Conservation (phyloP, 2,113 vertebrate species). For the Illadopsis cleaveri region DNA sequence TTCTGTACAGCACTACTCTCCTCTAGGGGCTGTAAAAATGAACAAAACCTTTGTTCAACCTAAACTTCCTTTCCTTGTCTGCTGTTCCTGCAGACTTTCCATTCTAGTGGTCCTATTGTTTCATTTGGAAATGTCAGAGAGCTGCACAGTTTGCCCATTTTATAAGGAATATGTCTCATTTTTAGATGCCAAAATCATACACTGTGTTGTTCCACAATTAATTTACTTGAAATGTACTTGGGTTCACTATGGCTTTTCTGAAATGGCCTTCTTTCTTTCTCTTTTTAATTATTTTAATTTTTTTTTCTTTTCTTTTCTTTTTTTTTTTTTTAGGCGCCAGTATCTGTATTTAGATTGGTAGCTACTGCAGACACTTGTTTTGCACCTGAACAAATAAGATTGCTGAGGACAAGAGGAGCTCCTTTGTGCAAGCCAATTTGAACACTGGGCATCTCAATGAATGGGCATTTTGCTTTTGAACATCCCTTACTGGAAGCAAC, state of each 20-base stretch:
- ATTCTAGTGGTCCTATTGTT: constrained; percentile 52
- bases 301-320: neutral
- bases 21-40: constrained; percentile 75
- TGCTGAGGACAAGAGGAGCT: constrained; percentile 2
- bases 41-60: constrained; percentile 74
- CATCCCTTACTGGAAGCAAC: constrained; percentile 3
- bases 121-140: constrained; percentile 54
- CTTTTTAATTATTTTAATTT: neutral
- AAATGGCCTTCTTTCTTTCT: neutral
- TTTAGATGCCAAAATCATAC: constrained; percentile 54
- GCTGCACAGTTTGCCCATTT: constrained; percentile 5
- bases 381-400: constrained; percentile 57
- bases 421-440: neutral
- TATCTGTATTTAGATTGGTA: constrained; percentile 8
- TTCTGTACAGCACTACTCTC: constrained; percentile 75
- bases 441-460: neutral
- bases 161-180: constrained; percentile 38
- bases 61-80: constrained; percentile 74
- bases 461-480: constrained; percentile 30
- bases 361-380: neutral
- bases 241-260: neutral
- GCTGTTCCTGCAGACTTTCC: constrained; percentile 63
- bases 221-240: constrained; percentile 52
- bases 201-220: constrained; percentile 70
- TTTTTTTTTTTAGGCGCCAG: neutral